These are phyloP conservation scores for Sylvia borin DNA, from an alignment of 2,797 vertebrate genomes.

Conservation along the genomic window DNA sequence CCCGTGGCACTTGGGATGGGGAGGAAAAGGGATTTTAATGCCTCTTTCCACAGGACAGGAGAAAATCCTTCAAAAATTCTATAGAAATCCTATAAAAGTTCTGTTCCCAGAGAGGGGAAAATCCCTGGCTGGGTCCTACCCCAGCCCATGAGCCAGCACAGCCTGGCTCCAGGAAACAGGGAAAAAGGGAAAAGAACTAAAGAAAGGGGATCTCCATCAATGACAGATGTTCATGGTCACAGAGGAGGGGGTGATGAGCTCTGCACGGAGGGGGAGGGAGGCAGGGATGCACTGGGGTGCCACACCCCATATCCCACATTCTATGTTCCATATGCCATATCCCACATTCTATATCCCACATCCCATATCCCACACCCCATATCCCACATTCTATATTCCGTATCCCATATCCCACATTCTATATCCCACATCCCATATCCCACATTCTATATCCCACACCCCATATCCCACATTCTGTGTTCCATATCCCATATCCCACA, in stretches of 20 bases:
- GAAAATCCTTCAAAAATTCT: conserved; percentile 11
- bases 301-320: background rate
- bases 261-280: background rate
- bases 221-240: rapidly evolving
- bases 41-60: background rate
- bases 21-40: background rate
- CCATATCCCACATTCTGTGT: rapidly evolving
- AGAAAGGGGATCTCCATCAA: rapidly evolving
- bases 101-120: no score
- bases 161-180: background rate
- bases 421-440: no score
- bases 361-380: background rate
- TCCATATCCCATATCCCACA: background rate
- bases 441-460: background rate
- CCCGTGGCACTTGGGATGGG: rapidly evolving
- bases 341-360: no score
- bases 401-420: background rate
- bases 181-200: background rate
- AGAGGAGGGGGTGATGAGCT: background rate
- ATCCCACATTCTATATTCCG: background rate
- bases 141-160: no score
- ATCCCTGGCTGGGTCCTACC: no score
- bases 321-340: no score
- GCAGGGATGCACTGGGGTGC: rapidly evolving
- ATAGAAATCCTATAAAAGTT: no score